Conservation (phyloP, 2,113 vertebrate species). For the Nicator chloris region DNA sequence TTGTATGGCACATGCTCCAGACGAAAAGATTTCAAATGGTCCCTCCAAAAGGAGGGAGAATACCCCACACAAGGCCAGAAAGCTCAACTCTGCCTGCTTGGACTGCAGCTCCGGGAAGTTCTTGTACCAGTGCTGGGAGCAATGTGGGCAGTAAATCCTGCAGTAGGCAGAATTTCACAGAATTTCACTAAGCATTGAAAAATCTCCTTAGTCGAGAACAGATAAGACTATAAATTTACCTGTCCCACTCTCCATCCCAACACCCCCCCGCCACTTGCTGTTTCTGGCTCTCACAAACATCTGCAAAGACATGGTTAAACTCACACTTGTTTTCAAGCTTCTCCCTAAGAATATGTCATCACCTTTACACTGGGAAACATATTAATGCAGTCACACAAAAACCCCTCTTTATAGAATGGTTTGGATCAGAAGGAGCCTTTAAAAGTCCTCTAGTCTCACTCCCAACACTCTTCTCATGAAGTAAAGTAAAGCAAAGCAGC, state of each 20-base stretch:
- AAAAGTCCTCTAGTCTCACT: background rate
- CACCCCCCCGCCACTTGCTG: background rate
- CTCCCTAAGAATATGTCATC: background rate
- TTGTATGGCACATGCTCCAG: background rate
- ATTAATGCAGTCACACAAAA: background rate
- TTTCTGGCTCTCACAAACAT: background rate
- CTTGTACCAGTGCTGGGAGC: background rate
- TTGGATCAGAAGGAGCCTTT: background rate
- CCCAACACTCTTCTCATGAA: background rate
- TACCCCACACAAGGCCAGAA: background rate
- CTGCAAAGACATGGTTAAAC: background rate
- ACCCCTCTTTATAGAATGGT: background rate
- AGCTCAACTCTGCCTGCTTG: background rate
- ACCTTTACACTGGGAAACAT: background rate
- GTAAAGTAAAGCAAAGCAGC: background rate
- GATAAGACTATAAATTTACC: background rate
- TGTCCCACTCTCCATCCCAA: too few species aligned
- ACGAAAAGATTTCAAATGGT: background rate
- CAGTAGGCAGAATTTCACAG: background rate
- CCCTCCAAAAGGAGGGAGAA: background rate
- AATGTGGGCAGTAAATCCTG: background rate
- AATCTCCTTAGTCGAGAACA: background rate
- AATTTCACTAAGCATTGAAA: background rate
- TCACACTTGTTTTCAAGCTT: background rate
- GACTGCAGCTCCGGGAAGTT: background rate